phyloP scores from a whole-genome alignment of 2,797 vertebrate species.

The Sus cebifrons region DNA sequence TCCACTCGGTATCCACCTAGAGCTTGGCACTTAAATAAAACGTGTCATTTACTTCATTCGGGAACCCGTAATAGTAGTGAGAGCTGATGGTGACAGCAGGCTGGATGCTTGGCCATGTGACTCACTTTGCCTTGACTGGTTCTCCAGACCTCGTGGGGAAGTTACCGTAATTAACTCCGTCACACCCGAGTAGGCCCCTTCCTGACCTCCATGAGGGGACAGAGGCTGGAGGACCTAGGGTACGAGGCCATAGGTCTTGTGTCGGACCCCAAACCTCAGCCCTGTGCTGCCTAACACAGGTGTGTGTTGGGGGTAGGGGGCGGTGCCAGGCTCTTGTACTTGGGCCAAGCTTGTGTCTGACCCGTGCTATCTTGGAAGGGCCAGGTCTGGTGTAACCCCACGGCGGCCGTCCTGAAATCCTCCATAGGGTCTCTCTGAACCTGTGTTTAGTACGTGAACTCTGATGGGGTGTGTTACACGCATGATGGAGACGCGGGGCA shows the following conservation, averaged over 20 bases:
- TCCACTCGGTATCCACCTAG: neutral
- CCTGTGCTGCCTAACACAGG: neutral
- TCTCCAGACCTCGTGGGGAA: neutral
- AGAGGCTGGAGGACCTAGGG: neutral
- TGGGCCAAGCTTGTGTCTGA: neutral
- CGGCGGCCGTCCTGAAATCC: neutral
- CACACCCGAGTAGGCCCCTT: too few relatives aligned
- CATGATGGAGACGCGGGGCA: rapidly evolving
- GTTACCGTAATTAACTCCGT: neutral
- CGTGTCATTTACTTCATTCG: neutral
- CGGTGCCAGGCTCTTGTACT: neutral
- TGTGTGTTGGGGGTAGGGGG: too few relatives aligned
- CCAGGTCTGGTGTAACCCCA: neutral
- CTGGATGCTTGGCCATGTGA: neutral
- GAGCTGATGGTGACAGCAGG: too few relatives aligned
- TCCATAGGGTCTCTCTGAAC: neutral
- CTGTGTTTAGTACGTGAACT: neutral
- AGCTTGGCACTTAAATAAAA: neutral
- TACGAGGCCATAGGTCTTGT: neutral
- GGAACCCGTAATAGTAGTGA: neutral
- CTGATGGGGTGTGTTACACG: neutral
- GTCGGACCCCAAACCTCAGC: too few relatives aligned
- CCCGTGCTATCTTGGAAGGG: neutral
- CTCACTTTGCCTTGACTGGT: neutral
- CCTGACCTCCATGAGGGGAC: neutral